Conservation (phyloP, 2,113 vertebrate genomes). For the Dicaeum eximium region DNA sequence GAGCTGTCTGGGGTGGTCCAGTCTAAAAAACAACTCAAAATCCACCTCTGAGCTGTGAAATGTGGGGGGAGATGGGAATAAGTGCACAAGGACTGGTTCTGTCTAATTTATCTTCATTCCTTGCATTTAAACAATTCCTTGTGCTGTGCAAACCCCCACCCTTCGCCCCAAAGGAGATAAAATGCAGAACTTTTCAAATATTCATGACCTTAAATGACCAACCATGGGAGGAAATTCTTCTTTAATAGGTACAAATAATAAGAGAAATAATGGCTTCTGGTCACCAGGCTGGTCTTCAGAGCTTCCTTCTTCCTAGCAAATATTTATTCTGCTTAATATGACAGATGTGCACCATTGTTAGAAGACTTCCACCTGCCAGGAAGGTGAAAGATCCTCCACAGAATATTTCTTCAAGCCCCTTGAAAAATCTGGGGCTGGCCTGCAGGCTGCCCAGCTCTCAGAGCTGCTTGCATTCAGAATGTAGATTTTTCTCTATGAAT, state of each 20-base stretch:
- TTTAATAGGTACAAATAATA: constrained; percentile 1
- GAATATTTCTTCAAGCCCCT: neutral
- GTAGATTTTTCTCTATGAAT: neutral
- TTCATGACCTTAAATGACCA: constrained; percentile 9
- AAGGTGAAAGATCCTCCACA: neutral
- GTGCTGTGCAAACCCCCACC: neutral
- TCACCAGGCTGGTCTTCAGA: neutral
- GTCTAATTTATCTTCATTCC: neutral
- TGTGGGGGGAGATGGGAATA: neutral
- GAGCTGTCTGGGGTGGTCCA: neutral
- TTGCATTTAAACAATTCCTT: neutral
- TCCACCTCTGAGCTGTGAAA: neutral
- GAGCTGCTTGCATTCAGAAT: neutral
- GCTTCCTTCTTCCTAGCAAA: constrained; percentile 26
- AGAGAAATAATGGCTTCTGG: neutral
- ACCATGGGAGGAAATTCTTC: neutral
- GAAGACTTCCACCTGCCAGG: neutral
- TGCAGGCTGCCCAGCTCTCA: neutral
- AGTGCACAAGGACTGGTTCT: neutral
- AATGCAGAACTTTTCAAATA: constrained; percentile 30
- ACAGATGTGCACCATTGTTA: neutral
- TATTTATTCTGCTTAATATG: neutral
- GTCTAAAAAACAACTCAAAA: neutral
- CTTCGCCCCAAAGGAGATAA: neutral
- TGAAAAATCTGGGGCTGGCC: neutral